Evolutionary conservation across 1,140 invertebrate species (phyloP), one percentile per base, ranked within the genome.

Genomic region (Trichonephila clavata): DNA sequence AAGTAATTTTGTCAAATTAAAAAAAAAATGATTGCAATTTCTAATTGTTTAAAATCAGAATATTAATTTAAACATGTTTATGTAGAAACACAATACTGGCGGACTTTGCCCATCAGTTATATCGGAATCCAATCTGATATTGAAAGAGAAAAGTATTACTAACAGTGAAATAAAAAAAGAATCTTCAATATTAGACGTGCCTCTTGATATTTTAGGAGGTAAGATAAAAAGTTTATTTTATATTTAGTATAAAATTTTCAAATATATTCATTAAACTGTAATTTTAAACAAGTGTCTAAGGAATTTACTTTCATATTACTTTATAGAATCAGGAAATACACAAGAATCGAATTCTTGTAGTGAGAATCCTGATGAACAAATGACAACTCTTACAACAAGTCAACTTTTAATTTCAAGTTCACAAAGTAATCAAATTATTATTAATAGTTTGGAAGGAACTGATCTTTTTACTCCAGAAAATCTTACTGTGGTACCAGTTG

Each of bases 171-270:
- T 14, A 21, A 83, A 39, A 32, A 81, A 91, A 0, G 60, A 61
- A 63, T 14, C 21, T 80, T 8, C 32, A 24, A 43, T 65, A 16
- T 16, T 83, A 24, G 90, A 91, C 63, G 50, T 91, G 0, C 90
- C 77, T 20, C 77, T 91, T 16, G 80, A 83, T 43, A 91, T 91
- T 7, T 83, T 91, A 83, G 71, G 50, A 16, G 88, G 88, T 90
- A 59, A 80, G 68, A n/a, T n/a, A 16, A 18, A 32, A 18, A 50
- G 10, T 50, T 10, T 50, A 10, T 50, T 50, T 50, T 50, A 10
- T 10, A 50, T 50, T 50, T 13, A 10, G 50, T 50, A 13, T 5
- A 50, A 50, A 50, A 50, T 50, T 50, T 50, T 7, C 5, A 50
- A 50, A 50, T 50, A 50, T 50, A 50, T 50, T 50, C 50, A 50